Percentiles rank a stretch among this genome's conserved stretches.
phyloP scores from a whole-genome alignment of 2,797 vertebrate species.

The Discoglossus pictus region DNA sequence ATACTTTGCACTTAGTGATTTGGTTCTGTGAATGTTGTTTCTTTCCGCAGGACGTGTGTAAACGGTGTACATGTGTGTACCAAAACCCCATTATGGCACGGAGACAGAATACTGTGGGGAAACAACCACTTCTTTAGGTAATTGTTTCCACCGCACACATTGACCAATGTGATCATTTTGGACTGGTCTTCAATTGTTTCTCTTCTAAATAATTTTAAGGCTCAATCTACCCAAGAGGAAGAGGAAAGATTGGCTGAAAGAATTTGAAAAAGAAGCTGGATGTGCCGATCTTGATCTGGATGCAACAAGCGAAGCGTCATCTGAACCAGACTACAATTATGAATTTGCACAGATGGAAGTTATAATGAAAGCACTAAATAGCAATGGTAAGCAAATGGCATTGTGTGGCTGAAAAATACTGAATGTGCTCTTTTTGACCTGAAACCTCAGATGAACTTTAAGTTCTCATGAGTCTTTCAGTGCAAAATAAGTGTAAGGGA shows the following conservation, averaged over 20 bases:
- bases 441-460: no score
- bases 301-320: constrained; percentile 93
- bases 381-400: constrained; percentile 78
- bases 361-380: constrained; percentile 96
- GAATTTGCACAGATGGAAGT: constrained; percentile 99
- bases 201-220: constrained; percentile 62
- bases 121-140: constrained; percentile 99
- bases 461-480: no score
- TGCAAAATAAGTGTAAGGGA: no score
- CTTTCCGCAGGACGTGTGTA: constrained; percentile 86
- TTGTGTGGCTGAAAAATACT: background rate
- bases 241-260: constrained; percentile 90
- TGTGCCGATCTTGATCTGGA: constrained; percentile 85
- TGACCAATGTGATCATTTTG: background rate
- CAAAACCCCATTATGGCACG: constrained; percentile 89
- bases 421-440: no score
- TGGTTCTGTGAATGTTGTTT: constrained; percentile 17
- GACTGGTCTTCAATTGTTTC: background rate
- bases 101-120: constrained; percentile 96
- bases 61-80: constrained; percentile 85
- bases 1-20: no score
- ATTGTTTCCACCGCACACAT: background rate
- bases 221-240: constrained; percentile 93
- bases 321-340: constrained; percentile 95
- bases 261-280: constrained; percentile 82